Conservation (phyloP, 2,797 vertebrate genomes). For the Acrossocheilus fasciatus region DNA sequence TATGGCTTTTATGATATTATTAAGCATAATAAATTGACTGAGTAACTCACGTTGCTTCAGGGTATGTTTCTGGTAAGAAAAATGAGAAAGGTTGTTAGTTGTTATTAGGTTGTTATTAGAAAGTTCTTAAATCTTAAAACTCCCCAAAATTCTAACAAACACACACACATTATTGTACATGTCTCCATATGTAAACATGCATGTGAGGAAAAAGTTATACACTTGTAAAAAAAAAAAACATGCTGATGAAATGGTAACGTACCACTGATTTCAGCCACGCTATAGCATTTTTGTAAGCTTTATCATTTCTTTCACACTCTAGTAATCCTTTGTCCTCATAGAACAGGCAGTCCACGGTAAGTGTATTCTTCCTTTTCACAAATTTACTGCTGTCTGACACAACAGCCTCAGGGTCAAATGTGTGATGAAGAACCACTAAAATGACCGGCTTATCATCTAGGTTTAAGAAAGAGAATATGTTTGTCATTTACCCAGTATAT, state of each 20-base stretch:
- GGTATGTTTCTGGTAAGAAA: background rate
- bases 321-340: slow-evolving; percentile 36
- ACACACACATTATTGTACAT: background rate
- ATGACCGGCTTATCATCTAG: slow-evolving; percentile 1
- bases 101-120: background rate
- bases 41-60: background rate
- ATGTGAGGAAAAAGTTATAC: background rate
- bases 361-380: background rate
- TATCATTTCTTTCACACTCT: background rate
- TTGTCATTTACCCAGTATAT: background rate
- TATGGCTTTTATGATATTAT: background rate
- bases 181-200: background rate
- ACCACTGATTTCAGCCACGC: background rate
- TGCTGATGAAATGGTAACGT: background rate
- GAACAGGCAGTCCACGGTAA: slow-evolving; percentile 39
- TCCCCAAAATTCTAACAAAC: background rate
- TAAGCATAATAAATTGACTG: background rate
- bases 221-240: background rate
- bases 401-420: slow-evolving; percentile 16
- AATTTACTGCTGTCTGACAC: slow-evolving; percentile 17
- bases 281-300: background rate
- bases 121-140: background rate
- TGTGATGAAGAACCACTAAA: slow-evolving; percentile 49
- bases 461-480: background rate
- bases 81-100: background rate